Conservation (phyloP, 2,797 vertebrate species). For the Siniperca scherzeri region DNA sequence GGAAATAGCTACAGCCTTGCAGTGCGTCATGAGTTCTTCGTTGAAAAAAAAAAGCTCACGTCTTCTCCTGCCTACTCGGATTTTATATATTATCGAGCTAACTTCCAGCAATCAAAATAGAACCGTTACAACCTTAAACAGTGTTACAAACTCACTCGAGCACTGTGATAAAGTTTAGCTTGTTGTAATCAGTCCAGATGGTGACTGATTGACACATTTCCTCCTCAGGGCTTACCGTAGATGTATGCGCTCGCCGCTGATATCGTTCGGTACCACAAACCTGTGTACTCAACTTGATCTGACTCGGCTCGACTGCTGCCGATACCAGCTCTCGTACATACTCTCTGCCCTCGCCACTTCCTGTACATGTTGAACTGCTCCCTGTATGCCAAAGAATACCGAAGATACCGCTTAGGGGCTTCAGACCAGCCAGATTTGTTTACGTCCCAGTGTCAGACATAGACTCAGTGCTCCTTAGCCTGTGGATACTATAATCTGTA, state of each 20-base stretch:
- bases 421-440: neutral
- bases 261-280: neutral
- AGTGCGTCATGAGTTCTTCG: neutral
- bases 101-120: neutral
- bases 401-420: neutral
- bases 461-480: neutral
- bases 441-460: neutral
- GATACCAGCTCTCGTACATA: neutral
- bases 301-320: neutral
- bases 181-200: constrained; percentile 4
- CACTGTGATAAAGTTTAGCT: neutral
- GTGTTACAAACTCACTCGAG: neutral
- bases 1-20: neutral
- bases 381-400: neutral
- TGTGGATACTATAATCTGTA: neutral
- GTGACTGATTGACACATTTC: neutral
- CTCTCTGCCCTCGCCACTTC: neutral
- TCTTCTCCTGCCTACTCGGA: neutral
- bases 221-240: neutral
- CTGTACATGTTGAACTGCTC: neutral
- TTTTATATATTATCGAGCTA: neutral
- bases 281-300: neutral
- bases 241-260: neutral
- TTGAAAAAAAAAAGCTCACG: neutral
- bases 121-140: neutral